A percentile compares a stretch with the other conserved stretches of the same genome.
phyloP scores from a whole-genome alignment of 1,140 invertebrate species.

The Pseudomyrmex dendroicus region DNA sequence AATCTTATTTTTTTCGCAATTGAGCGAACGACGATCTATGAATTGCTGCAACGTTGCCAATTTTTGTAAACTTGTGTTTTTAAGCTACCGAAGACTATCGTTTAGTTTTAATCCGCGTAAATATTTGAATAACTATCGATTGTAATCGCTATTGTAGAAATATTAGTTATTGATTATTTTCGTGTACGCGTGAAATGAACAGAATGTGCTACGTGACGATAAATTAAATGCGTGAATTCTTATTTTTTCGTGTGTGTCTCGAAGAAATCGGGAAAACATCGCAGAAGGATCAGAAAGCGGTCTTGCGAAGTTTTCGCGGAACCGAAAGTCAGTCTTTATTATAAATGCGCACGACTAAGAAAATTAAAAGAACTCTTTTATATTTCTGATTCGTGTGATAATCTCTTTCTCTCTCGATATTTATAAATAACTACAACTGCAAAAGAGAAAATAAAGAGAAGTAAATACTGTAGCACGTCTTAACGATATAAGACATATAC shows the following conservation, averaged over 20 bases:
- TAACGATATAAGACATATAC: slow-evolving; percentile 16
- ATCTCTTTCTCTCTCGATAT: not conserved
- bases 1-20: no score
- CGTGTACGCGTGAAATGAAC: not conserved
- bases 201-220: slow-evolving; percentile 2
- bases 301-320: not conserved
- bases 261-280: not conserved
- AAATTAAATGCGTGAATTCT: not conserved
- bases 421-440: not conserved
- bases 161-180: not conserved
- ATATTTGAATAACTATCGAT: slow-evolving; percentile 10
- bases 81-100: not conserved
- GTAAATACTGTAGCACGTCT: slow-evolving; percentile 1
- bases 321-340: slow-evolving; percentile 11
- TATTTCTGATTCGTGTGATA: no score
- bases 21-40: no score
- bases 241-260: not conserved
- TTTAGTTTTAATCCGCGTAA: not conserved
- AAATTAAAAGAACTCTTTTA: slow-evolving; percentile 26
- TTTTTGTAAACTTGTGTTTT: not conserved
- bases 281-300: not conserved
- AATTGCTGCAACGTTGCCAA: no score
- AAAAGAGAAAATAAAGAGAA: not conserved
- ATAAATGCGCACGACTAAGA: not conserved
- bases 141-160: not conserved